Conservation (phyloP, 1,140 invertebrate genomes). For the Drosophila saltans region DNA sequence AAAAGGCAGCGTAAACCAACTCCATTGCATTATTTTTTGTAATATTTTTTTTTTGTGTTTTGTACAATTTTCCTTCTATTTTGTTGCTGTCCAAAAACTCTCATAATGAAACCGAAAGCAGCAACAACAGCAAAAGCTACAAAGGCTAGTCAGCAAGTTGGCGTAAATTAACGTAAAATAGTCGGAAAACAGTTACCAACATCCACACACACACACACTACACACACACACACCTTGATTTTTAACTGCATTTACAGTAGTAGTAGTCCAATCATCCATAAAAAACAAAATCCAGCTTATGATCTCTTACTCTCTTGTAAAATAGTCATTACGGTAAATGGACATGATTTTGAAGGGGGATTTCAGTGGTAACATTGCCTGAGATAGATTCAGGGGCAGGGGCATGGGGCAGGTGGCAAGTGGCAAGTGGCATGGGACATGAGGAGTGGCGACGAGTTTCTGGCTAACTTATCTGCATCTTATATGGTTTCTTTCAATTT, state of each 20-base stretch:
- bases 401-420: slow-evolving; percentile 23
- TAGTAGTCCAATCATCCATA: slow-evolving; percentile 7
- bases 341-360: slow-evolving; percentile 7
- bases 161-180: slow-evolving; percentile 73
- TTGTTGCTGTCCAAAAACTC: neutral
- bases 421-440: slow-evolving; percentile 2
- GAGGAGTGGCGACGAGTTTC: slow-evolving; percentile 32
- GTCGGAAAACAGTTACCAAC: slow-evolving; percentile 50
- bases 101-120: slow-evolving; percentile 78
- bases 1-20: slow-evolving; percentile 25
- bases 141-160: slow-evolving; percentile 56
- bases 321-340: slow-evolving; percentile 12
- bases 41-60: slow-evolving; percentile 1
- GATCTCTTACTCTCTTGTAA: slow-evolving; percentile 12
- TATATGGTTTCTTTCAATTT: slow-evolving; percentile 22
- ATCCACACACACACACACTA: neutral
- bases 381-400: slow-evolving; percentile 18
- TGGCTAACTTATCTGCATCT: slow-evolving; percentile 35
- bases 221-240: slow-evolving; percentile 33
- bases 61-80: neutral
- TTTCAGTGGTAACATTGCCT: neutral
- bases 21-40: slow-evolving; percentile 64
- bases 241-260: slow-evolving; percentile 3
- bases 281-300: slow-evolving; percentile 5
- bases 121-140: slow-evolving; percentile 47